These are phyloP conservation scores for Plestiodon gilberti DNA, from an alignment of 2,113 vertebrate species.

Conservation along the genomic window DNA sequence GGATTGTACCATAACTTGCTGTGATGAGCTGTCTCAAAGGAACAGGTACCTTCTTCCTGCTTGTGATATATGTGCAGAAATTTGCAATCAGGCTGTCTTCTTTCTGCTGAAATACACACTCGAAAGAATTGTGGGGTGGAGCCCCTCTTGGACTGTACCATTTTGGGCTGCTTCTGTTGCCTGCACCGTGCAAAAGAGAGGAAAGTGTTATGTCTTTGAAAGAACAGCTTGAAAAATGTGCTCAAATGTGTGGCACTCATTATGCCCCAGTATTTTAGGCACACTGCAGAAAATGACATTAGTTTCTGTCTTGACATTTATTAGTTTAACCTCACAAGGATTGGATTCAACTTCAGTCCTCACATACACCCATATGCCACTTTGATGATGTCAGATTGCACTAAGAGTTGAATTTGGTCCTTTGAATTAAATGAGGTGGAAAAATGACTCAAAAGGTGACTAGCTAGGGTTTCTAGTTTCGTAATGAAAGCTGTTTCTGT, in stretches of 20 bases:
- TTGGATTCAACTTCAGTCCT: background rate
- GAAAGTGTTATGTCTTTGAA: constrained; percentile 36
- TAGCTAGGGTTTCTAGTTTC: background rate
- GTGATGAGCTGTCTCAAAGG: no score
- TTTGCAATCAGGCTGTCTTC: no score
- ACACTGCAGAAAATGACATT: constrained; percentile 16
- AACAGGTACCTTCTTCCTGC: background rate
- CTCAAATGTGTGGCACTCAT: constrained; percentile 13
- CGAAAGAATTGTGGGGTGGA: no score
- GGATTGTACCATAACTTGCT: no score
- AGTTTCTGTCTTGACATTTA: constrained; percentile 19
- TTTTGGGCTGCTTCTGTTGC: constrained; percentile 55
- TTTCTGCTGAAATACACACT: no score
- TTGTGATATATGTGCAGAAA: constrained; percentile 53
- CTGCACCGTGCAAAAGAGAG: constrained; percentile 44
- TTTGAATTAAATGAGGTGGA: background rate
- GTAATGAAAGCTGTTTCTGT: background rate
- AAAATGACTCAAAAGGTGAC: constrained; percentile 14
- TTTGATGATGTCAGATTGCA: background rate
- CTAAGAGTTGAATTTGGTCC: background rate
- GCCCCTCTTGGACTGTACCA: background rate
- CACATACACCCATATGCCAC: background rate
- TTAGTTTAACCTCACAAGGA: background rate
- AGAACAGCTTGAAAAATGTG: constrained; percentile 42
- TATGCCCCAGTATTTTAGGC: constrained; percentile 27